Conservation (phyloP, 2,888 invertebrate species). For the Cryptocephalus primarius region DNA sequence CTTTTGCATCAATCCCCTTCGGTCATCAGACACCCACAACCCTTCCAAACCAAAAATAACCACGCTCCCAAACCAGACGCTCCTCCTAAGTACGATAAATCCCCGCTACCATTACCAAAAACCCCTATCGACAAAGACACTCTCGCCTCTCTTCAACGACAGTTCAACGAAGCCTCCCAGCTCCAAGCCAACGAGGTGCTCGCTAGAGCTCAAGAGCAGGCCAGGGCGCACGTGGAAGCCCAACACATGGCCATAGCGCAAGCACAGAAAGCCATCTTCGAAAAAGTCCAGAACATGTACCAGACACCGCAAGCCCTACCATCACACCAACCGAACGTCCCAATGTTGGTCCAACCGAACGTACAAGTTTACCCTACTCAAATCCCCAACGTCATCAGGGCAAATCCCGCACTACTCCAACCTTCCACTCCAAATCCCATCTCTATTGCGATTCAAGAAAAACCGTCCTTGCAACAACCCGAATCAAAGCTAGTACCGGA, state of each 20-base stretch:
- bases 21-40: background rate
- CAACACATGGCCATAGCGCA: slow-evolving; percentile 24
- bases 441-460: too few relatives aligned
- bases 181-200: slow-evolving; percentile 22
- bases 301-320: background rate
- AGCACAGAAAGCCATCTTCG: slow-evolving; percentile 18
- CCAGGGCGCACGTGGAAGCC: slow-evolving; percentile 24
- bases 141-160: slow-evolving; percentile 23
- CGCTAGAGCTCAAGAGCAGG: slow-evolving; percentile 25
- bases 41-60: background rate
- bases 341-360: too few relatives aligned
- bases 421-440: too few relatives aligned
- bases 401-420: too few relatives aligned
- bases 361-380: too few relatives aligned
- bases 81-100: slow-evolving; percentile 29
- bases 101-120: background rate
- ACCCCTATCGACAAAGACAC: slow-evolving; percentile 5
- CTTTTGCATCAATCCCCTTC: slow-evolving; percentile 26
- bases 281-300: slow-evolving; percentile 7
- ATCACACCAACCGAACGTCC: too few relatives aligned
- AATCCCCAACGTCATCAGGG: too few relatives aligned
- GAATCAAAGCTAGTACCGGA: too few relatives aligned
- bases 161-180: slow-evolving; percentile 26
- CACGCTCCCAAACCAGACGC: slow-evolving; percentile 37
- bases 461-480: too few relatives aligned